A percentile compares a stretch with the other conserved stretches of the same genome.
Evolutionary conservation across 2,113 vertebrate genomes (phyloP).

Genomic region (Lynx canadensis): DNA sequence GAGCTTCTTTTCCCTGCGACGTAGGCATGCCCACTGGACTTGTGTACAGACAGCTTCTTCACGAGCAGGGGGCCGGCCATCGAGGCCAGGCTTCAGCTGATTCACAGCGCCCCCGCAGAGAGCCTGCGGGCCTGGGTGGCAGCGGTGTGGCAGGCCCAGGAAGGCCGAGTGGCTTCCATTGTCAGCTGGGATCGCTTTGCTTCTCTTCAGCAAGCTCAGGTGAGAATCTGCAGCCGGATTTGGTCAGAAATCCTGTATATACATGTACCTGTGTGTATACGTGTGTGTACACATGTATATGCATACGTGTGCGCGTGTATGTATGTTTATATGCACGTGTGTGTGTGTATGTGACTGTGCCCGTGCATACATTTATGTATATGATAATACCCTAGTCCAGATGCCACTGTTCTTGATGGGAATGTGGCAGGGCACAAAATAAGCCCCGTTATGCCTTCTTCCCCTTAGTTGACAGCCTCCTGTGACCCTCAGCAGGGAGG

Average conservation of each 20-base stretch:
- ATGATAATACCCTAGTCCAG: neutral
- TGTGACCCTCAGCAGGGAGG: neutral
- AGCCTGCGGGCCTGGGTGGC: constrained; percentile 86
- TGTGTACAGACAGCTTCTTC: constrained; percentile 96
- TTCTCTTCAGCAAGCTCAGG: constrained; percentile 95
- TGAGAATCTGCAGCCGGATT: constrained; percentile 38
- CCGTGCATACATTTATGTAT: neutral
- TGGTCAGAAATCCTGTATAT: neutral
- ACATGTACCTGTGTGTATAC: neutral
- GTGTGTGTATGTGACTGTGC: neutral
- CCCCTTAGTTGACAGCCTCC: neutral
- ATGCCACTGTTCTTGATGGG: neutral
- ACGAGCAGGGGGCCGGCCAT: constrained; percentile 89
- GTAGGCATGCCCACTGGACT: constrained; percentile 92
- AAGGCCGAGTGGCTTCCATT: constrained; percentile 89
- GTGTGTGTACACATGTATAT: too few relatives aligned
- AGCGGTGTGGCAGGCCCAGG: constrained; percentile 90
- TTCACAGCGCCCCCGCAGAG: constrained; percentile 85
- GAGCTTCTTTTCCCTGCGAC: constrained; percentile 1
- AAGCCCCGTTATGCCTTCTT: neutral
- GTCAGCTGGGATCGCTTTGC: constrained; percentile 94
- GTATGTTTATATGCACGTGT: rapidly evolving
- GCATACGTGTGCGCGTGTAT: too few relatives aligned
- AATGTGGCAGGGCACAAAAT: too few relatives aligned
- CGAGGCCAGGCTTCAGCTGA: constrained; percentile 86